Percentiles rank a stretch among this genome's conserved stretches.
Evolutionary conservation across 2,113 vertebrate genomes (phyloP).

Genomic region (Penelope pileata): DNA sequence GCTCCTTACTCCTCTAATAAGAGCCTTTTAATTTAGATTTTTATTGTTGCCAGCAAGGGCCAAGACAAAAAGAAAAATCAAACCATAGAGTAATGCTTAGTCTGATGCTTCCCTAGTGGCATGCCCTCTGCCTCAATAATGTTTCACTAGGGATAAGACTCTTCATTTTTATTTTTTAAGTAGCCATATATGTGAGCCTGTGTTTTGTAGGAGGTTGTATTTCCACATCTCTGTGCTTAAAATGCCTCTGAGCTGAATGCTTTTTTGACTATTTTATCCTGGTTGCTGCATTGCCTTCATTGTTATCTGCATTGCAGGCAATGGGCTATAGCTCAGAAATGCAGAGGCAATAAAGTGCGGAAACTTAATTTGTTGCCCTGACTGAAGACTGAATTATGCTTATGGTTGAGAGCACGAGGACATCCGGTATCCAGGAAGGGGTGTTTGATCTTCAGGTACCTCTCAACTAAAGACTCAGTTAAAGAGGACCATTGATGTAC

Average conservation of each 20-base stretch:
- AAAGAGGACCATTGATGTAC: neutral
- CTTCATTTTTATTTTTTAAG: neutral
- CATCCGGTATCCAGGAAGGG: neutral
- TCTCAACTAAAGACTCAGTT: neutral
- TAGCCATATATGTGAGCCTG: neutral
- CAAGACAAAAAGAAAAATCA: constrained; percentile 27
- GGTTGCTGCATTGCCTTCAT: neutral
- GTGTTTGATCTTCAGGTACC: neutral
- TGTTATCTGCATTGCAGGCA: constrained; percentile 17
- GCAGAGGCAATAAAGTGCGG: neutral
- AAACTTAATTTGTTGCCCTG: neutral
- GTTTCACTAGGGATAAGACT: neutral
- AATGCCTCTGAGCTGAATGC: neutral
- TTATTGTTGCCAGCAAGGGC: constrained; percentile 7
- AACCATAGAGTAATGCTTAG: neutral
- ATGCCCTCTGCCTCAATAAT: neutral
- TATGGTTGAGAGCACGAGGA: neutral
- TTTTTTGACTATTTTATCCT: neutral
- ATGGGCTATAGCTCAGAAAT: neutral
- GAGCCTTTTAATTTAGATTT: constrained; percentile 1
- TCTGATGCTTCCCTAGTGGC: neutral
- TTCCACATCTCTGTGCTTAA: neutral
- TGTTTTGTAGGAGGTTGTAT: neutral
- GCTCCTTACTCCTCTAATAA: neutral
- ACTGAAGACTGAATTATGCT: neutral